These are phyloP conservation scores for Pheosia gnoma DNA, from an alignment of 2,888 invertebrate genomes.

Conservation along the genomic window DNA sequence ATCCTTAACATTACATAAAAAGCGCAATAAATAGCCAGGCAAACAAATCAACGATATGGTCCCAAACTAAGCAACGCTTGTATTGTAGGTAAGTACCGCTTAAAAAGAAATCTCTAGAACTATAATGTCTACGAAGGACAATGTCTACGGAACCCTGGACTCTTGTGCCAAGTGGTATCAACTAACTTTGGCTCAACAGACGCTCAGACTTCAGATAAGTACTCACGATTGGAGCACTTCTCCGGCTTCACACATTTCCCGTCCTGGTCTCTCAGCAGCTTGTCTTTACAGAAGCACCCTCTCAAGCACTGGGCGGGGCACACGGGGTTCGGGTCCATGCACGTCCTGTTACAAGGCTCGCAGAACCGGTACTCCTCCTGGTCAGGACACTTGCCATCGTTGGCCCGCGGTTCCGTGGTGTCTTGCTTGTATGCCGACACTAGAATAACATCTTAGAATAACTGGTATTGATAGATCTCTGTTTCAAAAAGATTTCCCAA, in stretches of 20 bases:
- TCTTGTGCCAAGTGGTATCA: no score
- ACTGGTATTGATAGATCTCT: no score
- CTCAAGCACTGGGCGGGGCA: slow-evolving; percentile 66
- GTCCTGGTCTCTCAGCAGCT: slow-evolving; percentile 51
- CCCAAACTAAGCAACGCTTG: no score
- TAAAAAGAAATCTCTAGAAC: no score
- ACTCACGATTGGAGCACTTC: slow-evolving; percentile 47
- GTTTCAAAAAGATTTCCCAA: no score
- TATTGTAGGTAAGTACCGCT: no score
- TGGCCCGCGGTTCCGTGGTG: slow-evolving; percentile 57
- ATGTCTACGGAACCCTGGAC: no score
- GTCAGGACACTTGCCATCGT: slow-evolving; percentile 48
- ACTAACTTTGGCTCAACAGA: no score
- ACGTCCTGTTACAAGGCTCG: slow-evolving; percentile 60
- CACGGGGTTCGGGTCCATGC: slow-evolving; percentile 61
- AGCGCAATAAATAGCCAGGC: no score
- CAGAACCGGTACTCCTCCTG: slow-evolving; percentile 67
- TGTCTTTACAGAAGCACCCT: slow-evolving; percentile 66
- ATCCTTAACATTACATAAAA: no score
- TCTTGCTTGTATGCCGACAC: slow-evolving; percentile 45
- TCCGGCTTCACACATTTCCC: slow-evolving; percentile 54
- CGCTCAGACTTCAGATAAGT: neutral
- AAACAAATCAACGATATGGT: no score
- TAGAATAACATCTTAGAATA: slow-evolving; percentile 17
- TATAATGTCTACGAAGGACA: no score